phyloP scores from a whole-genome alignment of 1,140 invertebrate genomes.

The Chionoecetes opilio region DNA sequence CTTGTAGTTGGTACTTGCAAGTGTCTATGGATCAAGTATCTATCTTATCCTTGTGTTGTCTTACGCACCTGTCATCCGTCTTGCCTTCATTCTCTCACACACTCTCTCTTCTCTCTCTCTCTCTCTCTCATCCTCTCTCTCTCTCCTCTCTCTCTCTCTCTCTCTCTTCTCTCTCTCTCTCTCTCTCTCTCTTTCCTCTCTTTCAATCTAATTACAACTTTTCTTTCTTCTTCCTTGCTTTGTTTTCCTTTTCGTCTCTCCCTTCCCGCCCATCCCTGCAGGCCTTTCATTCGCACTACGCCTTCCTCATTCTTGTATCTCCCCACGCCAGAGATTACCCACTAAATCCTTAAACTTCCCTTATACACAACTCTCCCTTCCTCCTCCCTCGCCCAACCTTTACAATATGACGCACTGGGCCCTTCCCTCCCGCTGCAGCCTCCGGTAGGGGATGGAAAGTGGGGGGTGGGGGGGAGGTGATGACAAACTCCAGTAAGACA shows the following conservation, averaged over 20 bases:
- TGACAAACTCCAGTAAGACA: too few species aligned
- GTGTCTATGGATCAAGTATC: too few species aligned
- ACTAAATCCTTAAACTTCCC: conserved; percentile 19
- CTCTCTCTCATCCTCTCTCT: not conserved
- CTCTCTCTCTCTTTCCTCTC: not conserved
- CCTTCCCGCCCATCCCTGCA: not conserved
- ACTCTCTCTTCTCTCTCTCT: not conserved
- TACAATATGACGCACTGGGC: not conserved
- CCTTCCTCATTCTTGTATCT: not conserved
- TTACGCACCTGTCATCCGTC: not conserved
- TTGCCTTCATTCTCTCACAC: too few species aligned
- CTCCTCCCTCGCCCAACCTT: not conserved
- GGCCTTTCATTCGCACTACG: not conserved
- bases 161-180: not conserved
- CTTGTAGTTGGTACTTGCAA: too few species aligned
- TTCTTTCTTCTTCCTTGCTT: not conserved
- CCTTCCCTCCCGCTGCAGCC: not conserved
- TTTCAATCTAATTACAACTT: not conserved
- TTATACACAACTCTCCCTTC: not conserved
- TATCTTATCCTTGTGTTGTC: not conserved
- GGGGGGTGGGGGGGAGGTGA: not conserved
- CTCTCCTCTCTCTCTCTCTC: not conserved
- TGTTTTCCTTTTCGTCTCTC: too few species aligned
- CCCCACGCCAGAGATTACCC: not conserved
- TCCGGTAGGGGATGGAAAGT: too few species aligned